phyloP scores from a whole-genome alignment of 2,113 vertebrate species.

The Microtus pennsylvanicus region DNA sequence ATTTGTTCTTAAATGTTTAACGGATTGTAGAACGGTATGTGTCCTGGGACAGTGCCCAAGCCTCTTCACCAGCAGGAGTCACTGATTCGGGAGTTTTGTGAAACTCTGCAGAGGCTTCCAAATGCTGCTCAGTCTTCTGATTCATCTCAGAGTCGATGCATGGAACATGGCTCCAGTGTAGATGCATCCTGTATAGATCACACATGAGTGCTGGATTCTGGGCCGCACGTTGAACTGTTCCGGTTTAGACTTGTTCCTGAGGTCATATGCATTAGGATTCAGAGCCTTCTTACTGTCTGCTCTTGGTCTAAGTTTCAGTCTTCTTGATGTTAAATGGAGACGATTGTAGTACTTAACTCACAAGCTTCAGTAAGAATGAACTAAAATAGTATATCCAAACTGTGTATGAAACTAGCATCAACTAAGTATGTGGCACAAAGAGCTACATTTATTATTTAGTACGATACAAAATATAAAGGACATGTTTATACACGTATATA shows the following conservation, averaged over 20 bases:
- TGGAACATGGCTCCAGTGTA: neutral
- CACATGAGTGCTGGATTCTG: neutral
- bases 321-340: neutral
- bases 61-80: neutral
- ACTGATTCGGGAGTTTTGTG: neutral
- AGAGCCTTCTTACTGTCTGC: neutral
- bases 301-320: neutral
- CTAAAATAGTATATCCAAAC: neutral
- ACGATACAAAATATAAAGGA: neutral
- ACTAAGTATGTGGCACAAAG: neutral
- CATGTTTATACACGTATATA: neutral
- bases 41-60: no score
- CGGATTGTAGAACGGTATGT: accelerated
- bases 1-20: neutral
- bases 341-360: neutral
- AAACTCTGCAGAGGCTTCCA: neutral
- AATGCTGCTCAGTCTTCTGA: neutral
- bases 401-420: neutral
- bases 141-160: neutral
- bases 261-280: neutral
- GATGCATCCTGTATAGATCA: neutral
- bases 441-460: neutral
- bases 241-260: neutral
- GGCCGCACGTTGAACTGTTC: neutral
- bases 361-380: neutral